Conservation (phyloP, 2,888 invertebrate genomes). For the Chydorus sphaericus region DNA sequence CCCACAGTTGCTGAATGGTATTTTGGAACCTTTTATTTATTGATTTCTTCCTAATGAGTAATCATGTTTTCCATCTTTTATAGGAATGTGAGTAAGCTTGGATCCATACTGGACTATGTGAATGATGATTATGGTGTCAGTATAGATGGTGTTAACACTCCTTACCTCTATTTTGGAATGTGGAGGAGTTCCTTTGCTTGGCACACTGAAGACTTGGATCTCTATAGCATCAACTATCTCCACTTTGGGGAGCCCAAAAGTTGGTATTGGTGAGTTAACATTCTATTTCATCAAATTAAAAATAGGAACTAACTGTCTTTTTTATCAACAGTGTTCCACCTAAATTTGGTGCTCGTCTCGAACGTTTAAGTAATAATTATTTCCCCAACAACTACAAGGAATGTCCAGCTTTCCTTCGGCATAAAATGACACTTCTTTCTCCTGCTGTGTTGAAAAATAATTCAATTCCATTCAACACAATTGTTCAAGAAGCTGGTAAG, state of each 20-base stretch:
- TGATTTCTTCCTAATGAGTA: background rate
- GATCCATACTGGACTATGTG: slow-evolving; percentile 86
- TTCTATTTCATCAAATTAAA: too few relatives aligned
- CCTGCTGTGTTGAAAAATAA: slow-evolving; percentile 84
- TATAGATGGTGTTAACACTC: slow-evolving; percentile 95
- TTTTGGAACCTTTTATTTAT: too few relatives aligned
- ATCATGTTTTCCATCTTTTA: too few relatives aligned
- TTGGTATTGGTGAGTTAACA: slow-evolving; percentile 42
- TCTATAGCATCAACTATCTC: slow-evolving; percentile 96
- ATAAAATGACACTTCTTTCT: slow-evolving; percentile 97
- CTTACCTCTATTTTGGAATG: slow-evolving; percentile 99
- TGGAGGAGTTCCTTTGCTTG: slow-evolving; percentile 99
- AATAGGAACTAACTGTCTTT: slow-evolving; percentile 17
- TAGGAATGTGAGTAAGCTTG: slow-evolving; percentile 89
- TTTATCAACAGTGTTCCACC: slow-evolving; percentile 82
- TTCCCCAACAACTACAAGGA: slow-evolving; percentile 71
- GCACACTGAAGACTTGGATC: slow-evolving; percentile 99
- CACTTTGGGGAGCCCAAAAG: slow-evolving; percentile 97
- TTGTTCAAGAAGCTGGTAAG: slow-evolving; percentile 85
- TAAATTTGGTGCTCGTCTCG: slow-evolving; percentile 82
- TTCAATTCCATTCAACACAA: slow-evolving; percentile 88
- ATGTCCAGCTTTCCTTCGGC: slow-evolving; percentile 82
- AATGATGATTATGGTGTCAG: slow-evolving; percentile 88
- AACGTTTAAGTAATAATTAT: slow-evolving; percentile 80
- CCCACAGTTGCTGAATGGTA: slow-evolving; percentile 49